These are phyloP conservation scores for Helleia helle DNA, from an alignment of 2,888 invertebrate genomes.

Conservation along the genomic window DNA sequence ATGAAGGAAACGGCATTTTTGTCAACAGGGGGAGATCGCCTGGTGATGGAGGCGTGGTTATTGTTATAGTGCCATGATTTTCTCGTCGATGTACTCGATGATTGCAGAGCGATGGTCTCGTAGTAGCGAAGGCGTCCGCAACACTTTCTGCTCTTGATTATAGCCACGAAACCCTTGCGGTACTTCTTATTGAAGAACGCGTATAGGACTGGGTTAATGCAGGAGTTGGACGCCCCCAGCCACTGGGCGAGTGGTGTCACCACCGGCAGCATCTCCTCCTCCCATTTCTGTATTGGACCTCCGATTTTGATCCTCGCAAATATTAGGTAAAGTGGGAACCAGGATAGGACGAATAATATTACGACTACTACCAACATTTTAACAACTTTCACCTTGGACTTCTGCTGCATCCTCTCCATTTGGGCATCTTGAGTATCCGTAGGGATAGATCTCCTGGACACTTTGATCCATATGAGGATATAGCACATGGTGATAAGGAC, in stretches of 20 bases:
- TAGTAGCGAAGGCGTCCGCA: constrained; percentile 90
- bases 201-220: constrained; percentile 95
- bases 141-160: constrained; percentile 88
- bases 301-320: constrained; percentile 90
- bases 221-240: constrained; percentile 95
- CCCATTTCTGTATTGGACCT: constrained; percentile 82
- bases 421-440: constrained; percentile 93
- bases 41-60: constrained; percentile 74
- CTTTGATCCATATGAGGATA: constrained; percentile 92
- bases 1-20: constrained; percentile 72
- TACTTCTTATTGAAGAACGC: constrained; percentile 97
- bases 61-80: constrained; percentile 89
- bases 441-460: constrained; percentile 90
- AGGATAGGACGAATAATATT: constrained; percentile 92
- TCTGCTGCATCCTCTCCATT: constrained; percentile 94
- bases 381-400: constrained; percentile 94
- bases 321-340: constrained; percentile 93
- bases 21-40: constrained; percentile 66
- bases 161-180: constrained; percentile 90
- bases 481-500: constrained; percentile 93
- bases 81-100: constrained; percentile 87
- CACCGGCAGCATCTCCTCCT: constrained; percentile 84
- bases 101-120: constrained; percentile 89
- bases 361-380: constrained; percentile 96
- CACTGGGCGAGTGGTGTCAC: constrained; percentile 93